phyloP scores from a whole-genome alignment of 2,888 invertebrate genomes.

The Erebia aethiops region DNA sequence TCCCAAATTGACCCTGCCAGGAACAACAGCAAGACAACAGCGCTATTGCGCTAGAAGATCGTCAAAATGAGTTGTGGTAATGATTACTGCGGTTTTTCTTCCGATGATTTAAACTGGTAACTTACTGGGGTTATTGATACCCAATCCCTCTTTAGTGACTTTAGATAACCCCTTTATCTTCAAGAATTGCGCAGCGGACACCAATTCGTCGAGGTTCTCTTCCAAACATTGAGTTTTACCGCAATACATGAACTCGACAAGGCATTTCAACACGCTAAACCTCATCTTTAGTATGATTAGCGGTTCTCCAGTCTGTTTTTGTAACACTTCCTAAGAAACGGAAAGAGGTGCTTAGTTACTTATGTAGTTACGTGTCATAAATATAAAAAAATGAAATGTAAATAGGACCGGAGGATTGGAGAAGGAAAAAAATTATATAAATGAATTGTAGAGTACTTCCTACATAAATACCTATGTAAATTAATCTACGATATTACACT shows the following conservation, averaged over 20 bases:
- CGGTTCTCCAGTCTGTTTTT: slow-evolving; percentile 83
- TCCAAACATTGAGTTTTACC: slow-evolving; percentile 88
- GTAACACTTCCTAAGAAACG: slow-evolving; percentile 78
- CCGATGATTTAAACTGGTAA: neutral
- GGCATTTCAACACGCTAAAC: slow-evolving; percentile 86
- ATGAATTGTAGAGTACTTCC: too few relatives aligned
- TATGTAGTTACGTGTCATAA: too few relatives aligned
- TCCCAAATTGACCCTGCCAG: too few relatives aligned
- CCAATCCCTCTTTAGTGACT: slow-evolving; percentile 80
- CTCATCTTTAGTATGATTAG: slow-evolving; percentile 86
- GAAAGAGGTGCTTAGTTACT: neutral
- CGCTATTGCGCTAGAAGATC: too few relatives aligned
- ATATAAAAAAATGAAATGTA: too few relatives aligned
- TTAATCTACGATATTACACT: too few relatives aligned
- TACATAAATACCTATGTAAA: too few relatives aligned
- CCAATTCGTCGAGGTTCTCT: slow-evolving; percentile 86
- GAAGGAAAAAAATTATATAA: too few relatives aligned
- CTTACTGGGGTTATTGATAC: slow-evolving; percentile 72
- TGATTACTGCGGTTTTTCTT: too few relatives aligned
- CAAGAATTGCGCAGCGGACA: slow-evolving; percentile 87
- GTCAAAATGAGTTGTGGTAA: too few relatives aligned
- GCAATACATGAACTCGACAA: slow-evolving; percentile 90
- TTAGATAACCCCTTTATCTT: slow-evolving; percentile 85
- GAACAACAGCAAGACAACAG: too few relatives aligned
- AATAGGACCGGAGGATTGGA: too few relatives aligned